A percentile compares a stretch with the other conserved stretches of the same genome.
These are phyloP conservation scores for Cyclura pinguis DNA, from an alignment of 2,797 vertebrate genomes.

Conservation along the genomic window DNA sequence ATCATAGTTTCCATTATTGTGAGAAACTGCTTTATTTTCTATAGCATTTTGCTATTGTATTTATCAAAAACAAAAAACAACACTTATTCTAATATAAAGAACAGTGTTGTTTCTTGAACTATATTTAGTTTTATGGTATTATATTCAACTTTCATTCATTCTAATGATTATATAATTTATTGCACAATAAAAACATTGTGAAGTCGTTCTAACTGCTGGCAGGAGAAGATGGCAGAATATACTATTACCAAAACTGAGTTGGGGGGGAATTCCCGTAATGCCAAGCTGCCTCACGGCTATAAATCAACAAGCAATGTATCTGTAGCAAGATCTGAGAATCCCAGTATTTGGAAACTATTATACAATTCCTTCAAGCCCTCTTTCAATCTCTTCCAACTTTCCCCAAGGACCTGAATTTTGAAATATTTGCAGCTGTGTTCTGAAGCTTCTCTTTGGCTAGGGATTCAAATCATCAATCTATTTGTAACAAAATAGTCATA, in stretches of 20 bases:
- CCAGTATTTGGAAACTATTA: slow-evolving; percentile 26
- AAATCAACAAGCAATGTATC: background rate
- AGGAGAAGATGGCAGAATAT: background rate
- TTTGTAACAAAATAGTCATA: background rate
- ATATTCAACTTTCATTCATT: background rate
- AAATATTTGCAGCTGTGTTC: slow-evolving; percentile 14
- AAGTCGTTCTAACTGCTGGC: background rate
- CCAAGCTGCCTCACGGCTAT: background rate
- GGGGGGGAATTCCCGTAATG: background rate
- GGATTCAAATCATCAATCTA: slow-evolving; percentile 17
- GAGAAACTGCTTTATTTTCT: slow-evolving; percentile 5
- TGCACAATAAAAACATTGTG: background rate
- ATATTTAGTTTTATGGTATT: background rate
- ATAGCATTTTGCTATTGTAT: background rate
- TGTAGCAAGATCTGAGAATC: background rate
- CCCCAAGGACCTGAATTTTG: background rate
- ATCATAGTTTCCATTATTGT: slow-evolving; percentile 9
- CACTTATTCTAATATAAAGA: background rate
- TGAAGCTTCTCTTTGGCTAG: slow-evolving; percentile 16
- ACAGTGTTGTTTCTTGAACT: background rate
- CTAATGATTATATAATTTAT: background rate
- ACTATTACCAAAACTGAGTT: background rate
- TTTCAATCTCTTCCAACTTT: background rate
- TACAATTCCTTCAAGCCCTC: background rate
- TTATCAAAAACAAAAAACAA: background rate